Evolutionary conservation across 2,113 vertebrate genomes (phyloP).

Genomic region (Promerops cafer): DNA sequence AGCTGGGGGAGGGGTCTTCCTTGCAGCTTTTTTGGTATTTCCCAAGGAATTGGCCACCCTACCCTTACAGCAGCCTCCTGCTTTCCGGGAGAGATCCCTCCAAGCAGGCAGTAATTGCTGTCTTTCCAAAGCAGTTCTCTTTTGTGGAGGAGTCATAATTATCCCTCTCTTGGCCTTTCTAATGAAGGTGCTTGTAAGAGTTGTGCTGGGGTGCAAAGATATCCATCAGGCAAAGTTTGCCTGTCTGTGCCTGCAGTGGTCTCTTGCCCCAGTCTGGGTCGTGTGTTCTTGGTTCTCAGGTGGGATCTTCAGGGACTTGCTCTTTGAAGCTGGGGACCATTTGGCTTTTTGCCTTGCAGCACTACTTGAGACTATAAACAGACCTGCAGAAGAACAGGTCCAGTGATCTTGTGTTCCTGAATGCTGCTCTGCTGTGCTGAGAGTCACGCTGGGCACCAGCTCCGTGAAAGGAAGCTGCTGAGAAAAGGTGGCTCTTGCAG

Average conservation of each 20-base stretch:
- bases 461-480: not conserved
- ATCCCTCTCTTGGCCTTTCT: not conserved
- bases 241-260: not conserved
- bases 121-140: not conserved
- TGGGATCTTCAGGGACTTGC: not conserved
- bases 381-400: not conserved
- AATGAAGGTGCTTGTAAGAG: not conserved
- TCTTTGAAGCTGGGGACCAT: not conserved
- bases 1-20: not conserved
- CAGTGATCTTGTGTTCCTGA: not conserved
- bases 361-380: not conserved
- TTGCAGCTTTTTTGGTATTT: not conserved
- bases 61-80: not conserved
- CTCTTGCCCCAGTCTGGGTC: accelerated
- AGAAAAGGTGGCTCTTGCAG: not conserved
- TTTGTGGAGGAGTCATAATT: slow-evolving; percentile 9
- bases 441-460: accelerated
- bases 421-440: not conserved
- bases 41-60: not conserved
- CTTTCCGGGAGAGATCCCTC: not conserved
- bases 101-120: not conserved
- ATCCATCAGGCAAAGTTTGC: not conserved
- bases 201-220: not conserved
- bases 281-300: not conserved
- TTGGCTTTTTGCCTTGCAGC: not conserved